Evolutionary conservation across 2,797 vertebrate genomes (phyloP), one percentile per base, ranked within the genome.

Genomic region (Hypotaenidia okinawae): DNA sequence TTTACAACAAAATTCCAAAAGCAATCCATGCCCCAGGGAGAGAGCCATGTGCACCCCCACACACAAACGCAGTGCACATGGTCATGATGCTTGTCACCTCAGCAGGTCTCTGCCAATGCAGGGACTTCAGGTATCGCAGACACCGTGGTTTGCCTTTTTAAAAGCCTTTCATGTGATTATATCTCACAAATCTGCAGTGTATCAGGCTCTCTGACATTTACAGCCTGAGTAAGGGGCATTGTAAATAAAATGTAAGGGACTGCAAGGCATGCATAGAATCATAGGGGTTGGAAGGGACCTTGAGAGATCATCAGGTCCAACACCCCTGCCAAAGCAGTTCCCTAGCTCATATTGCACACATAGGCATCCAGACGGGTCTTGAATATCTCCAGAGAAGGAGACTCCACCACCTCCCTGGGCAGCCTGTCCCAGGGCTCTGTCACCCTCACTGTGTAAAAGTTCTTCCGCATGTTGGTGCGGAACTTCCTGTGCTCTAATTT

Each of bases 31-130:
- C 21, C 18, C 5, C 35, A 13, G 21, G 27, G 28, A 63, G 28
- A 63, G n/a, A 64, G 61, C 57, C 69, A 18, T 0, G 0, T 23
- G 55, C n/a, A 21, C 33, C 27, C 11, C 39, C 76, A 68, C 47
- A 32, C 1, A 3, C 0, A 3, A 80, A 49, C 30, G 21, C 16
- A 63, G 43, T 1, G 5, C 19, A 49, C 6, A 11, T 0, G 2
- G 41, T 32, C 37, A 1, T 1, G 15, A 54, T 8, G 19, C 61
- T 24, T 0, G 0, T 43, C 59, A 30, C 18, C 43, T 66, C 6
- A 1, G 63, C 24, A 74, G 57, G 6, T 1, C 2, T 19, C 63
- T 72, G 82, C 25, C 58, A 58, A 6, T 6, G 5, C 54, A 61
- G 27, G 22, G 27, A 54, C 54, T 58, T 54, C 33, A 32, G 27